Evolutionary conservation across 2,888 invertebrate genomes (phyloP).

Genomic region (Drosophila subsilvestris): DNA sequence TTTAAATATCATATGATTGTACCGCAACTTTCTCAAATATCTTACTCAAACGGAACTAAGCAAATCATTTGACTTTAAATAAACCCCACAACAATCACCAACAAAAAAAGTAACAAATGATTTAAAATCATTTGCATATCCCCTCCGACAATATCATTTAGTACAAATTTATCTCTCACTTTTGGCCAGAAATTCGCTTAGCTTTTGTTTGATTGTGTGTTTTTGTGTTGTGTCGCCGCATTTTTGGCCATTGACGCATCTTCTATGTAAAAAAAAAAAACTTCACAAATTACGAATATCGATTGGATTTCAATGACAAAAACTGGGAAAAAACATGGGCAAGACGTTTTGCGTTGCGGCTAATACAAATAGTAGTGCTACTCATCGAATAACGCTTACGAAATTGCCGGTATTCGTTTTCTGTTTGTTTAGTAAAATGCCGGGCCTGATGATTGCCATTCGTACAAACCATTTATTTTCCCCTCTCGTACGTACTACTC

Average conservation of each 20-base stretch:
- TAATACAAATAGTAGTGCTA: conserved; percentile 17
- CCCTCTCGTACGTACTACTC: no score
- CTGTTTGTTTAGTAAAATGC: conserved; percentile 35
- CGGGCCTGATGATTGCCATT: conserved; percentile 14
- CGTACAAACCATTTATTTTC: not conserved
- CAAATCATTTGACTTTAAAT: not conserved
- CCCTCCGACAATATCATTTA: not conserved
- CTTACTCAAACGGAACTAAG: conserved; percentile 2
- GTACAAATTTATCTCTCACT: conserved; percentile 23
- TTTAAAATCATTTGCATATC: conserved; percentile 10
- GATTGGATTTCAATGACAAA: conserved; percentile 29
- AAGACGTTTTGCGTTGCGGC: conserved; percentile 37
- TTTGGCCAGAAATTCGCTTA: conserved; percentile 14
- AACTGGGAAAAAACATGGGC: conserved; percentile 34
- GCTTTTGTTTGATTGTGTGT: conserved; percentile 2
- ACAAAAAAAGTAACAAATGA: conserved; percentile 15
- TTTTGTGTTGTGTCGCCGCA: conserved; percentile 25
- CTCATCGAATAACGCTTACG: conserved; percentile 20
- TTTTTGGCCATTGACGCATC: conserved; percentile 42
- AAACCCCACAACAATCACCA: not conserved
- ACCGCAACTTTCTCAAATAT: conserved; percentile 16
- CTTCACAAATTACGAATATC: conserved; percentile 39
- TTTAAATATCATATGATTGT: conserved; percentile 12
- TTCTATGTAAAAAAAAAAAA: conserved; percentile 25
- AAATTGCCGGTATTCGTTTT: conserved; percentile 39